A percentile compares a stretch with the other conserved stretches of the same genome.
These are phyloP conservation scores for Neria commutata DNA, from an alignment of 2,888 invertebrate species.

Conservation along the genomic window DNA sequence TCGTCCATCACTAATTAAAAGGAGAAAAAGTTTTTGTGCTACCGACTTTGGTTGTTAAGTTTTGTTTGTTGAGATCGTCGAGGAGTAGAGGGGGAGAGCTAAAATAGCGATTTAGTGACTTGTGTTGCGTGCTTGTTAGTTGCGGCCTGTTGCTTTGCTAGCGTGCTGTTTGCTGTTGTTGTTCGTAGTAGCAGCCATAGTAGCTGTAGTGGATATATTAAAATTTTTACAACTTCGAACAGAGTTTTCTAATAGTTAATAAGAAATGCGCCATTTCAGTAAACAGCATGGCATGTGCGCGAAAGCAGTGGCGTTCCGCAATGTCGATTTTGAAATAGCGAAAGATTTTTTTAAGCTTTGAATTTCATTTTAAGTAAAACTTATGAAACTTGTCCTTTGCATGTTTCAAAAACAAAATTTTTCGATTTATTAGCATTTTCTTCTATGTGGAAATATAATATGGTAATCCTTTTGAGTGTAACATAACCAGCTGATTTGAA, in stretches of 20 bases:
- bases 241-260: conserved; percentile 9
- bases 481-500: too few species aligned
- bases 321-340: too few species aligned
- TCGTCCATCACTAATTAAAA: background rate
- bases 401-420: too few species aligned
- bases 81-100: too few species aligned
- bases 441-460: too few species aligned
- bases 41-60: background rate
- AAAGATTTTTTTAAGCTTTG: too few species aligned
- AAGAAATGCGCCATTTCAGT: background rate
- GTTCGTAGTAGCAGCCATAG: background rate
- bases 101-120: background rate
- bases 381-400: too few species aligned
- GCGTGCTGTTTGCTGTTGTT: conserved; percentile 1
- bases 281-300: background rate
- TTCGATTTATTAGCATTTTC: too few species aligned
- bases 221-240: conserved; percentile 8
- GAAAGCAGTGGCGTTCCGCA: background rate
- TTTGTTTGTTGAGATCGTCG: background rate
- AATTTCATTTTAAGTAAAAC: too few species aligned
- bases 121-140: background rate
- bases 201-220: background rate
- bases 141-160: background rate
- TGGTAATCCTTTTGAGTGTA: too few species aligned
- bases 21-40: background rate